Evolutionary conservation across 2,888 invertebrate species (phyloP).

Genomic region (Drosophila maculinotata): DNA sequence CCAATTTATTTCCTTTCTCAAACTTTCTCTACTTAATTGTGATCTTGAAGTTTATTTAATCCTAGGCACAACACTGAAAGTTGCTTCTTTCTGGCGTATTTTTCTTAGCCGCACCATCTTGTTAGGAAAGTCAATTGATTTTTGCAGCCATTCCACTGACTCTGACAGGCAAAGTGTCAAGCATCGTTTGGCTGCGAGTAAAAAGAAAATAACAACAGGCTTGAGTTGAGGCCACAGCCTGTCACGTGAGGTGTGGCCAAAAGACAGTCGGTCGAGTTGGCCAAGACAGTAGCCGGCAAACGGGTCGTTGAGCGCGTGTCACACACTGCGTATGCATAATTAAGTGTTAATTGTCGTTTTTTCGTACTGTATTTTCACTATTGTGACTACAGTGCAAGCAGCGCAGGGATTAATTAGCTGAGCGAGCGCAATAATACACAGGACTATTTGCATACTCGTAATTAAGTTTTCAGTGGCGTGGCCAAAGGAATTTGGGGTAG

Average conservation of each 20-base stretch:
- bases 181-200: constrained; percentile 16
- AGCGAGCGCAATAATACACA: constrained; percentile 4
- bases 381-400: not conserved
- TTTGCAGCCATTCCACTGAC: not conserved
- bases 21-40: no score
- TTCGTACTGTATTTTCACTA: not conserved
- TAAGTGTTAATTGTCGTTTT: constrained; percentile 14
- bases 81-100: not conserved
- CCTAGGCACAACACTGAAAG: not conserved
- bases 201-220: constrained; percentile 8
- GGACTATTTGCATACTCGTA: constrained; percentile 41
- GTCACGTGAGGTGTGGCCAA: constrained; percentile 36
- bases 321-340: constrained; percentile 56
- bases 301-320: constrained; percentile 19
- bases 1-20: not conserved
- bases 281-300: constrained; percentile 12
- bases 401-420: constrained; percentile 21
- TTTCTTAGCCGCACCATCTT: not conserved
- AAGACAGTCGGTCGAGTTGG: constrained; percentile 21
- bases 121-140: constrained; percentile 25
- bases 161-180: constrained; percentile 34
- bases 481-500: constrained; percentile 39
- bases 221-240: constrained; percentile 19
- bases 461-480: constrained; percentile 46
- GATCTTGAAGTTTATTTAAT: not conserved